Evolutionary conservation across 2,113 vertebrate genomes (phyloP).

Genomic region (Sinocyclocheilus grahami): DNA sequence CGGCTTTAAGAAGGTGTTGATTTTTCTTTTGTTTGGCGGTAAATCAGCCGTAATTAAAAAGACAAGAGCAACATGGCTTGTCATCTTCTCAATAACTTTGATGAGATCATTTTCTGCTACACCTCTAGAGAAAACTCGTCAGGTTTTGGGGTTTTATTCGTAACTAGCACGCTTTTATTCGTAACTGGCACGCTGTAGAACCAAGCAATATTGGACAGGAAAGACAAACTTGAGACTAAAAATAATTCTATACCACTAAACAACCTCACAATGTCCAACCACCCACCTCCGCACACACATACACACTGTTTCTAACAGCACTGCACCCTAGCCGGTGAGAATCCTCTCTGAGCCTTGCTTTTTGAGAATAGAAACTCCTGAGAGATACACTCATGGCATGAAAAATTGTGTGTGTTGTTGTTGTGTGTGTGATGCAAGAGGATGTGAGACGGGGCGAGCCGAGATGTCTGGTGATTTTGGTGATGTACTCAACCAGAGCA

Average conservation of each 20-base stretch:
- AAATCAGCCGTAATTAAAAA: constrained; percentile 22
- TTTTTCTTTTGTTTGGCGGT: neutral
- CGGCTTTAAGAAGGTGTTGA: constrained; percentile 10
- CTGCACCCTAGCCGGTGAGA: neutral
- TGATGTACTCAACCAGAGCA: neutral
- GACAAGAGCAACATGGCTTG: neutral
- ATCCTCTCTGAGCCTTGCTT: neutral
- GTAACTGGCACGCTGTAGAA: neutral
- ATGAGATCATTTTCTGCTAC: constrained; percentile 17
- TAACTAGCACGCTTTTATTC: no score
- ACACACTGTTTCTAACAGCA: neutral
- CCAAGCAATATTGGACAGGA: constrained; percentile 12
- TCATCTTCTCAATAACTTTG: constrained; percentile 10
- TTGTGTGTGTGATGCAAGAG: constrained; percentile 17
- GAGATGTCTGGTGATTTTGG: neutral
- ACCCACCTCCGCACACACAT: neutral
- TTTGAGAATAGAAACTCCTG: neutral
- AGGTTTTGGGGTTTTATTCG: neutral
- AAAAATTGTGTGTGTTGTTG: neutral
- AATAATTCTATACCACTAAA: neutral
- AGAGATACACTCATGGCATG: constrained; percentile 7
- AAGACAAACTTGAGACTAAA: neutral
- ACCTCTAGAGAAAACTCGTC: neutral
- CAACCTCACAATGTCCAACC: neutral
- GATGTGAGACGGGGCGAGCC: neutral